Evolutionary conservation across 2,888 invertebrate genomes (phyloP).

Genomic region (Strigamia crassipes): DNA sequence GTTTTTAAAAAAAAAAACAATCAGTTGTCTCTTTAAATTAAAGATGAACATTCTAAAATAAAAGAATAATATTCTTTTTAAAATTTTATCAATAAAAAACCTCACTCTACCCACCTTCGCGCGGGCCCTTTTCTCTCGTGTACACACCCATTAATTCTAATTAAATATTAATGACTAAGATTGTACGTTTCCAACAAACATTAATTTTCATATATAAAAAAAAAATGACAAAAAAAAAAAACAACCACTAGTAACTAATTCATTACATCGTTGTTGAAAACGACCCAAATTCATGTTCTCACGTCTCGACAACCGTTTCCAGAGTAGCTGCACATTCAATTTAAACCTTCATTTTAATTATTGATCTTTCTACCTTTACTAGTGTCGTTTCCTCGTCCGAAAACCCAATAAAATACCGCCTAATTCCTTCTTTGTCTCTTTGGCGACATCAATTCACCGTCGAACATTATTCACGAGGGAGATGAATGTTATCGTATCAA

Average conservation of each 20-base stretch:
- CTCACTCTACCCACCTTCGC: background rate
- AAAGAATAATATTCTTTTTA: background rate
- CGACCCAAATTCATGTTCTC: background rate
- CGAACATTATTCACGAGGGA: background rate
- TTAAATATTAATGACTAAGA: background rate
- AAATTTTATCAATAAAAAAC: background rate
- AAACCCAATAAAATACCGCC: background rate
- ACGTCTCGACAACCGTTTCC: background rate
- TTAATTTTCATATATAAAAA: background rate
- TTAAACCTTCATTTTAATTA: background rate
- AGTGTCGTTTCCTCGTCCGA: conserved; percentile 9
- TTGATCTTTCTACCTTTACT: background rate
- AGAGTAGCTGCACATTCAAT: conserved; percentile 6
- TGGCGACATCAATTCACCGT: background rate
- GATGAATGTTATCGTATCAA: background rate
- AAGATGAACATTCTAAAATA: background rate
- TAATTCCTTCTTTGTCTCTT: background rate
- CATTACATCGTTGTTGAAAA: background rate
- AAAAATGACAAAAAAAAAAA: background rate
- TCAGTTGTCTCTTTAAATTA: background rate
- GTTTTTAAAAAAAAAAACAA: too few relatives aligned
- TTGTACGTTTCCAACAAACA: background rate
- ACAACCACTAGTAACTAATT: too few relatives aligned
- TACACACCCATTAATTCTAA: background rate
- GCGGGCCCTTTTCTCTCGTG: background rate